Evolutionary conservation across 2,888 invertebrate species (phyloP).

Genomic region (Lycocerus yunnanus): DNA sequence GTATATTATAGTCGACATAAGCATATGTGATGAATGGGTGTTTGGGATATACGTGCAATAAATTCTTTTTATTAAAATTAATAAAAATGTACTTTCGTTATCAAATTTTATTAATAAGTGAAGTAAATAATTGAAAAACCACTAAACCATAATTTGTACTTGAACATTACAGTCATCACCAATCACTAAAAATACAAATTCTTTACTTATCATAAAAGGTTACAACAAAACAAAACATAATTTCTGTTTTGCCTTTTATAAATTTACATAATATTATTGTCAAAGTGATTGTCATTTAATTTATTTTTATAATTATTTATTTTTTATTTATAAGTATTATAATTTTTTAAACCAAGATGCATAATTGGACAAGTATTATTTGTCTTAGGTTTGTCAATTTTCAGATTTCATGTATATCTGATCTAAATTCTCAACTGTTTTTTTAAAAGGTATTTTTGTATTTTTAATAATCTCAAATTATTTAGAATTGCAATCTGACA

Average conservation of each 20-base stretch:
- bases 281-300: not conserved
- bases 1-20: slow-evolving; percentile 53
- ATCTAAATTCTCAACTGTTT: not conserved
- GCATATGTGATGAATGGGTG: slow-evolving; percentile 55
- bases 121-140: not conserved
- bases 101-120: not conserved
- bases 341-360: not conserved
- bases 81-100: not conserved
- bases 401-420: not conserved
- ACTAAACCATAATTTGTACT: not conserved
- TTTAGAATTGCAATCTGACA: not conserved
- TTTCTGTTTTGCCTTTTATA: not conserved
- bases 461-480: not conserved
- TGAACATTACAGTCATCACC: not conserved
- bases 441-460: not conserved
- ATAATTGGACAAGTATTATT: not conserved
- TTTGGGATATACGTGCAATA: slow-evolving; percentile 53
- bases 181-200: not conserved
- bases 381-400: not conserved
- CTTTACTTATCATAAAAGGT: not conserved
- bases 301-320: not conserved
- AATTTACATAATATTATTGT: not conserved
- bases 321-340: not conserved
- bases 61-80: slow-evolving; percentile 18
- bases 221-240: not conserved